A percentile compares a stretch with the other conserved stretches of the same genome.
phyloP scores from a whole-genome alignment of 1,140 invertebrate genomes.

The Drosophila jambulina region DNA sequence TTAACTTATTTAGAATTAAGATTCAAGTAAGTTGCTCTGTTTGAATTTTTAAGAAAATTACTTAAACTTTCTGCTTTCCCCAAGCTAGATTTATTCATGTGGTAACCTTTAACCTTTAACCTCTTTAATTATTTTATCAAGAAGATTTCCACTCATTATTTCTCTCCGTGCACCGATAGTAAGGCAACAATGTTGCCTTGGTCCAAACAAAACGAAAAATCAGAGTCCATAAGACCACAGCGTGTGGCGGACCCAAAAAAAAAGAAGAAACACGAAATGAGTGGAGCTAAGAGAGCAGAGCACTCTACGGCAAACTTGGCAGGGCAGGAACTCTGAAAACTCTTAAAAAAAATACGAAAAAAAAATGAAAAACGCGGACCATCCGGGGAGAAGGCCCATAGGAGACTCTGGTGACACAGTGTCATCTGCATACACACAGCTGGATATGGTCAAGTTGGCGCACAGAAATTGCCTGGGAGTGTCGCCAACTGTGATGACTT shows the following conservation, averaged over 20 bases:
- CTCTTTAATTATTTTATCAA: no score
- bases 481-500: constrained; percentile 55
- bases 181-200: constrained; percentile 20
- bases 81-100: no score
- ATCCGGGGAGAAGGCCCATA: constrained; percentile 6
- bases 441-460: constrained; percentile 79
- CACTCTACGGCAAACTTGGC: constrained; percentile 37
- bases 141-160: not conserved
- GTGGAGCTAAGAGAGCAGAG: constrained; percentile 7
- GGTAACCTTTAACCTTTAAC: no score
- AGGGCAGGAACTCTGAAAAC: constrained; percentile 7
- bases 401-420: constrained; percentile 50
- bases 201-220: constrained; percentile 38
- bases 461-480: constrained; percentile 51
- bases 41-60: no score
- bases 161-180: not conserved
- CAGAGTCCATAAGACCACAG: constrained; percentile 61
- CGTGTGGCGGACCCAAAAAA: constrained; percentile 34
- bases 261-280: constrained; percentile 23
- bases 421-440: constrained; percentile 73
- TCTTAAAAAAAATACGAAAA: constrained; percentile 4
- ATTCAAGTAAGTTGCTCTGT: no score
- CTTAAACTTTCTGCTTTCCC: no score
- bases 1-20: no score
- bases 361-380: not conserved